These are phyloP conservation scores for Rhinoderma darwinii DNA, from an alignment of 2,113 vertebrate genomes.

Conservation along the genomic window DNA sequence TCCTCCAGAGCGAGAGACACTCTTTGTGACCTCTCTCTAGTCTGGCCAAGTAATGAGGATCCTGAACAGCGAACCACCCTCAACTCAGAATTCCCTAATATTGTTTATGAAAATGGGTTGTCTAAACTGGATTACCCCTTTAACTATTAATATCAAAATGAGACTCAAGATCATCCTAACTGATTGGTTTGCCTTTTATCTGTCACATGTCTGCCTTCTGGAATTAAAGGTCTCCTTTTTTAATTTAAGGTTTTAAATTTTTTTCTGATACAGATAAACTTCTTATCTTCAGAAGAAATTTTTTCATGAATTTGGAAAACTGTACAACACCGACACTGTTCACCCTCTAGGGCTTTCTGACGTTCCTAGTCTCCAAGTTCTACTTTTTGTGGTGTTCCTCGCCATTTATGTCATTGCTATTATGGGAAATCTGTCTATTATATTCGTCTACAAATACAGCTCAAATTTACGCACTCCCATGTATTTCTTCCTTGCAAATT, in stretches of 20 bases:
- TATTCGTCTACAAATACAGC: not conserved
- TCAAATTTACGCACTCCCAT: slow-evolving; percentile 42
- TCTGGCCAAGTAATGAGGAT: too few species aligned
- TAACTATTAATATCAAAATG: too few species aligned
- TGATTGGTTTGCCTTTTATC: too few species aligned
- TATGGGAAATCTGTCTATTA: slow-evolving; percentile 29
- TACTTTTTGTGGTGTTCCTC: slow-evolving; percentile 44
- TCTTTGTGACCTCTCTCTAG: too few species aligned
- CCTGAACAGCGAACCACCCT: too few species aligned
- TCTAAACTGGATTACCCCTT: too few species aligned
- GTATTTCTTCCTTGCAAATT: slow-evolving; percentile 50
- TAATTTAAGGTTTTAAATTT: not conserved
- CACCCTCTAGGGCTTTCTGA: slow-evolving; percentile 13
- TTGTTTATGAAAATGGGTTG: too few species aligned
- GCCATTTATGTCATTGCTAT: slow-evolving; percentile 36
- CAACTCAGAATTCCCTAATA: too few species aligned
- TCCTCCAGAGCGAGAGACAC: too few species aligned
- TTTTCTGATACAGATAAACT: not conserved
- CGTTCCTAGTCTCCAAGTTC: not conserved
- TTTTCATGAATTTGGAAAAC: not conserved
- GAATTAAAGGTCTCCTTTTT: not conserved
- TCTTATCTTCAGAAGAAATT: not conserved
- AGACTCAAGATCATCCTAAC: too few species aligned
- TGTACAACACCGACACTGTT: slow-evolving; percentile 12
- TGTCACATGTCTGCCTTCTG: too few species aligned